Base-by-base conservation (phyloP, 1,140 invertebrate genomes). In the Eciton burchellii region DNA sequence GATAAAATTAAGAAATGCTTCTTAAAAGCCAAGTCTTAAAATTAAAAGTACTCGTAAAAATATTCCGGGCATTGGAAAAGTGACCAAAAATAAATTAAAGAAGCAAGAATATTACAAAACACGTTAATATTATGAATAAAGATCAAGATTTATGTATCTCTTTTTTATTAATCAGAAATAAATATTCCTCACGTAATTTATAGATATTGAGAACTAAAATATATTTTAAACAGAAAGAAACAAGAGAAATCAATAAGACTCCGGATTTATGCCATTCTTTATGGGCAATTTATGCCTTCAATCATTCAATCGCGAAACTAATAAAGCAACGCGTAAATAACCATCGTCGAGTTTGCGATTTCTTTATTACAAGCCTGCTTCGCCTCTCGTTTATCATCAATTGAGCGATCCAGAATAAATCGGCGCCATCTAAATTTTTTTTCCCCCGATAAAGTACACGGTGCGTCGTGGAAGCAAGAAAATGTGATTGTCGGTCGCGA, bases 301-400 rank as follows among this genome's bases (percentile, higher is more conserved):
- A 77, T 66, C 47, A 19, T 8, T 45, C 49, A 56, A 57, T 79
- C 47, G 62, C 56, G 12, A 68, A 41, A 6, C 65, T 11, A 65
- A 77, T 9, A 14, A 47, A 47, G 45, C 11, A 8, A 8, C 41
- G 56, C 56, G 14, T 45, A n/a, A 19, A 35, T 9, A 24, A 12
- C 19, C 26, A 19, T 24, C 29, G 19, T 6, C 49, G 12, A 16
- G 26, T 24, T 0, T 65, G 24, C 62, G 29, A 16, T 16, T 66
- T 21, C 14, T 63, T 49, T 49, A 49, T 43, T 52, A 16, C 12
- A 14, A 65, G n/a, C 16, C 45, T 6, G 21, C 11, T 68, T 65
- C 43, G n/a, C 11, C 26, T 19, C 16, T 14, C 14, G 49, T 26
- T 41, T 19, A 29, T 21, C 14, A 24, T 62, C 41, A 14, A 41